phyloP scores from a whole-genome alignment of 2,888 invertebrate species.

The Catocala sponsa region DNA sequence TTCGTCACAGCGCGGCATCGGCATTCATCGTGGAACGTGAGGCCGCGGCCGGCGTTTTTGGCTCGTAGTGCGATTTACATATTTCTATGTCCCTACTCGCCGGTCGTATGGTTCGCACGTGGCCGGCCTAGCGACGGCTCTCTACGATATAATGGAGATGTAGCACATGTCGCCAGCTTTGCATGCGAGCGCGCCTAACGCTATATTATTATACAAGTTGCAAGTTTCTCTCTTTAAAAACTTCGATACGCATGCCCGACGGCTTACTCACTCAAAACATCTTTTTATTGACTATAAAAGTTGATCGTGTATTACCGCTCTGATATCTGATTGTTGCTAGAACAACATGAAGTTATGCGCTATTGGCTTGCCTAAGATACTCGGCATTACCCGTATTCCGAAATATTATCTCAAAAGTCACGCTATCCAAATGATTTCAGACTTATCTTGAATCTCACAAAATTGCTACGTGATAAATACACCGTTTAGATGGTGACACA shows the following conservation, averaged over 20 bases:
- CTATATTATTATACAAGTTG: constrained; percentile 46
- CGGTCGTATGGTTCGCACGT: constrained; percentile 69
- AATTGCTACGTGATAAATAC: constrained; percentile 5
- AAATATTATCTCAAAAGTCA: not conserved
- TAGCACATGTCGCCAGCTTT: constrained; percentile 64
- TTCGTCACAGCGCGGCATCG: constrained; percentile 64
- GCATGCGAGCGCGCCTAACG: constrained; percentile 53
- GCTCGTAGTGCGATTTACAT: constrained; percentile 74
- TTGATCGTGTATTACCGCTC: constrained; percentile 13
- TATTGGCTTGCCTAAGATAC: not conserved
- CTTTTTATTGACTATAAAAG: constrained; percentile 27
- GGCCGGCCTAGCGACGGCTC: constrained; percentile 62
- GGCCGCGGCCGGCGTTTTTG: constrained; percentile 66
- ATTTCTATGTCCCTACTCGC: constrained; percentile 64
- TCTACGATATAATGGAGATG: constrained; percentile 61
- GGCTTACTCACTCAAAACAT: constrained; percentile 19
- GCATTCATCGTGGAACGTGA: constrained; percentile 66
- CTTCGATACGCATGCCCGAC: constrained; percentile 30
- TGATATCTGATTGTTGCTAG: constrained; percentile 7
- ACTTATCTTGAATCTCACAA: not conserved
- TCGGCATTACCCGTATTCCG: not conserved
- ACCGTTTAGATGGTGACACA: constrained; percentile 11
- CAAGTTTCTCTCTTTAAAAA: constrained; percentile 46
- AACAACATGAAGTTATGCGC: not conserved
- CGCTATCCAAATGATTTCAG: not conserved